Conservation (phyloP, 2,113 vertebrate species). For the Embiotoca jacksoni region DNA sequence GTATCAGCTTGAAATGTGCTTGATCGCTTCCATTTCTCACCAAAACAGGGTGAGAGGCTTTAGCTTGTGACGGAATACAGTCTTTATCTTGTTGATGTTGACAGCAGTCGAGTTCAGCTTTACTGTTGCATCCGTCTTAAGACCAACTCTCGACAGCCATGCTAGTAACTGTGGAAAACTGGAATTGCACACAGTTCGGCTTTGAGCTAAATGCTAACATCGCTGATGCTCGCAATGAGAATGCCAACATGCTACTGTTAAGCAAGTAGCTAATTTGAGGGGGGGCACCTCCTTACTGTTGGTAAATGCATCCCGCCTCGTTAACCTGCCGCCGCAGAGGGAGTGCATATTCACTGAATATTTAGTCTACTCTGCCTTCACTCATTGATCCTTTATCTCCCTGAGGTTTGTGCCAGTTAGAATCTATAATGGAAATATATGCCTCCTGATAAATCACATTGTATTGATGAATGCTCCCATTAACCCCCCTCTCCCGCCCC, state of each 20-base stretch:
- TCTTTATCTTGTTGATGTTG: constrained; percentile 35
- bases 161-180: no score
- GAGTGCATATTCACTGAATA: no score
- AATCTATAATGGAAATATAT: no score
- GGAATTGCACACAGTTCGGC: neutral
- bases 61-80: neutral
- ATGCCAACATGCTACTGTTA: neutral
- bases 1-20: constrained; percentile 48
- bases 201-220: neutral
- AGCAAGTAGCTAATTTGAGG: neutral
- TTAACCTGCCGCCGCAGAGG: no score
- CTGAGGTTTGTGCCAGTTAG: no score
- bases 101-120: constrained; percentile 41
- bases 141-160: neutral
- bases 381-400: no score
- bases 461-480: no score
- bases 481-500: no score
- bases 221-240: neutral
- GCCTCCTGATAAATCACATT: no score
- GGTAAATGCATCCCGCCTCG: no score
- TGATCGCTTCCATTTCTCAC: constrained; percentile 38
- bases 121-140: constrained; percentile 20
- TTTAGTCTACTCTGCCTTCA: no score
- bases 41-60: constrained; percentile 13
- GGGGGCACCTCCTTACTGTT: no score